Evolutionary conservation across 2,888 invertebrate species (phyloP).

Genomic region (Aradus depressus): DNA sequence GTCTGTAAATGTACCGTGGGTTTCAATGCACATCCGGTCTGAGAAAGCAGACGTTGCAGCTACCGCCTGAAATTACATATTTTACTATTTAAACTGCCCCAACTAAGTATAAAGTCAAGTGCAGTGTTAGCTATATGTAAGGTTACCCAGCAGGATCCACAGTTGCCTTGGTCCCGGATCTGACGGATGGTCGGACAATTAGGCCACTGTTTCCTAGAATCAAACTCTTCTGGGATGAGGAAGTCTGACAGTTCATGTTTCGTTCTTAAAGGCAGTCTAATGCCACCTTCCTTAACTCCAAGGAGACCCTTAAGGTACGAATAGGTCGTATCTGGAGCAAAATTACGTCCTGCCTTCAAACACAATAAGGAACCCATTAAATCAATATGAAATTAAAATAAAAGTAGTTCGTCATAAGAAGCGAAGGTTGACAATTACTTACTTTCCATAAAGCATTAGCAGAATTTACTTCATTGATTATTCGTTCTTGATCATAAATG

Average conservation of each 20-base stretch:
- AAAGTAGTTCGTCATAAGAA: too few species aligned
- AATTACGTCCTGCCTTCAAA: constrained; percentile 62
- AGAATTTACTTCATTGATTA: too few species aligned
- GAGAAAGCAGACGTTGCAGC: constrained; percentile 15
- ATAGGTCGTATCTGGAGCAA: constrained; percentile 47
- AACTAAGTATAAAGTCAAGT: neutral
- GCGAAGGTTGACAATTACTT: too few species aligned
- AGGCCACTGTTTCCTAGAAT: constrained; percentile 68
- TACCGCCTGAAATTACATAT: constrained; percentile 31
- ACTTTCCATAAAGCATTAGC: too few species aligned
- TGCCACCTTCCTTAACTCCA: constrained; percentile 40
- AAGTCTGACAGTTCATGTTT: neutral
- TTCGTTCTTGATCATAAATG: too few species aligned
- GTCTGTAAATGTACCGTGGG: constrained; percentile 12
- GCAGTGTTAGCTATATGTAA: too few species aligned
- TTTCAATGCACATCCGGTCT: constrained; percentile 16
- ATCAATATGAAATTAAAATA: too few species aligned
- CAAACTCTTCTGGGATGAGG: constrained; percentile 60
- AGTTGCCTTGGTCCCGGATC: constrained; percentile 74
- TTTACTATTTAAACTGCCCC: neutral
- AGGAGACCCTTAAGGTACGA: constrained; percentile 52
- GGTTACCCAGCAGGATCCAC: constrained; percentile 69
- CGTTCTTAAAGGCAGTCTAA: neutral
- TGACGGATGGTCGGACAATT: constrained; percentile 71
- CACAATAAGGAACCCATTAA: too few species aligned